Base-by-base conservation (phyloP, 2,797 vertebrate species). In the Glyptemys insculpta region DNA sequence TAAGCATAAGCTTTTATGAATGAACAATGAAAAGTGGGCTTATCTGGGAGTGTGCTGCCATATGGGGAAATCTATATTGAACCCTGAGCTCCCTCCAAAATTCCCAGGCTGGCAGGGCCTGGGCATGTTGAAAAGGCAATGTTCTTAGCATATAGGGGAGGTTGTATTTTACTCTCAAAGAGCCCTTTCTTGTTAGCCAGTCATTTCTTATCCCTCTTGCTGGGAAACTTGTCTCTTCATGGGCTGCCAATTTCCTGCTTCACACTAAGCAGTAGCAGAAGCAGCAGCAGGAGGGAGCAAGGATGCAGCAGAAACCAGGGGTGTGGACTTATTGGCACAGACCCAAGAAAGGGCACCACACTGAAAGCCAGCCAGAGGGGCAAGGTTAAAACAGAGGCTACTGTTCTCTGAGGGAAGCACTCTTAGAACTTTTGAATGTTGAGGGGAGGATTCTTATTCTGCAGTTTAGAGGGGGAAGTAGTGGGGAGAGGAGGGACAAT, bases 171-270 rank as follows among this genome's bases (percentile, higher is more conserved):
- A 31, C 84, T 93, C 90, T 65, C 65, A 96, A 93, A 92, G 83
- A 72, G 54, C 88, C 62, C 78, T 80, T 92, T 65, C 90, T 94
- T 78, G 85, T 74, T 88, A 87, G 87, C 80, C 56, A 92, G 84
- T 8, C 57, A 74, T 90, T n/a, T 81, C 83, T 81, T 88, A 74
- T 49, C n/a, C 72, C n/a, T 50, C 68, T 89, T 92, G 80, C 86
- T 93, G 90, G 50, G 94, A 94, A 82, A 81, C 85, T 85, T 89
- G 82, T 78, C 57, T 92, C 93, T 95, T 93, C 56, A 90, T 91
- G 83, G 72, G 76, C 83, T 94, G 79, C 81, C 92, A 94, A 97
- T 95, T 96, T 92, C 92, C 83, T 87, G 76, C 72, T 88, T 81
- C 83, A 41, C 49, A 1, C 5, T 2, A 82, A 86, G 27, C 2